Conservation (phyloP, 2,113 vertebrate species). For the Epinephelus fuscoguttatus region DNA sequence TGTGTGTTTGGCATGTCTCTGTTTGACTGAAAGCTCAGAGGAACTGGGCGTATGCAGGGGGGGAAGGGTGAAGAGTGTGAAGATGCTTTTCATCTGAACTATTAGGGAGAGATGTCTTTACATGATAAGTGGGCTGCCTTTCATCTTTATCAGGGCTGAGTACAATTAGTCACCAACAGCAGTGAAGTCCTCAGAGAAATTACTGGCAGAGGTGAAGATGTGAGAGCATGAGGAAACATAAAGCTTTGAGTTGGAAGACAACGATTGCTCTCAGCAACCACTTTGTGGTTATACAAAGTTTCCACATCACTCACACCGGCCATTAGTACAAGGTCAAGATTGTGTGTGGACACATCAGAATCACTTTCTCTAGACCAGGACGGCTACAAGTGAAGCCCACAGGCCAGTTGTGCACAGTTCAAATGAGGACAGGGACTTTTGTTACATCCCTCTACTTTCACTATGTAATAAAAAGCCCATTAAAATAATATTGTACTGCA, state of each 20-base stretch:
- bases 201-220: slow-evolving; percentile 5
- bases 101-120: neutral
- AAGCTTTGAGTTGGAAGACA: neutral
- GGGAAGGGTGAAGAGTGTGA: neutral
- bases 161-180: neutral
- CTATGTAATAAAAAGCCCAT: too few relatives aligned
- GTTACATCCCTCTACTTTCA: neutral
- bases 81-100: neutral
- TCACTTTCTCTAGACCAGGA: neutral
- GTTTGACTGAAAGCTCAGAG: neutral
- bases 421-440: neutral
- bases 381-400: neutral
- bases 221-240: neutral
- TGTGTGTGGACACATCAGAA: slow-evolving; percentile 1
- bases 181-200: neutral
- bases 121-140: neutral
- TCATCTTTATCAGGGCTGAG: neutral
- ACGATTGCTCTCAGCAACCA: neutral
- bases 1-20: neutral
- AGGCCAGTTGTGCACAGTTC: neutral
- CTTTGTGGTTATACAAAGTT: slow-evolving; percentile 1
- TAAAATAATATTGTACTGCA: neutral
- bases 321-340: slow-evolving; percentile 1
- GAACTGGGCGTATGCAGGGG: too few relatives aligned
- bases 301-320: slow-evolving; percentile 18